Base-by-base conservation (phyloP, 2,113 vertebrate species). In the Panthera tigris region DNA sequence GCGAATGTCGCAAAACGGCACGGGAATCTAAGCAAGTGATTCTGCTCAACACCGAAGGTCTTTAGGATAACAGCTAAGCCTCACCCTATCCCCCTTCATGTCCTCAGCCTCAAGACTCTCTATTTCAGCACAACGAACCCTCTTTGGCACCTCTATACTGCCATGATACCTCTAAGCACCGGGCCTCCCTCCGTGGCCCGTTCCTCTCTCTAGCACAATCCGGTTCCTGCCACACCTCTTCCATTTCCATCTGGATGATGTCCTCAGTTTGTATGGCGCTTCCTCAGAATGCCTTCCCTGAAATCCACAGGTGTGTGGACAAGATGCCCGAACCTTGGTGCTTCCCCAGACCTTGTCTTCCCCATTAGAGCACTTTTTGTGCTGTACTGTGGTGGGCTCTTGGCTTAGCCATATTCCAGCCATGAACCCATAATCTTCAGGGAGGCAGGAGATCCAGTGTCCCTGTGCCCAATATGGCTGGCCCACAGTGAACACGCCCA, bases 141-240 rank as follows among this genome's bases (percentile, higher is more conserved):
- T 23, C 39, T 1, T 12, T 25, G 29, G 31, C 4, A 29, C 3
- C 27, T 74, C 33, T 39, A 2, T 18, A 3, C n/a, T 9, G 1
- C 16, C 33, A 39, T 0, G 8, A 2, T 2, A 29, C 7, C 57
- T 80, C 8, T 3, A 19, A 89, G 36, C 50, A 36, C 2, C 2
- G 3, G 15, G 5, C 14, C 11, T 50, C 57, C 11, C 33, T 5
- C 0, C 1, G 0, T 0, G 12, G 11, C 3, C 61, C 15, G 41
- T n/a, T 52, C 23, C 12, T 83, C 29, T 79, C 82, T 80, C 71
- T 79, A 25, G 45, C 95, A 48, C 33, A 39, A 7, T 33, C 7
- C 0, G 16, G 1, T 27, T 55, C 66, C 79, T 25, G 61, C 18
- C 33, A 19, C 29, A 11, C 16, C 61, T 55, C 63, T 55, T 89